Conservation (phyloP, 2,113 vertebrate genomes). For the Pelmatolapia mariae region DNA sequence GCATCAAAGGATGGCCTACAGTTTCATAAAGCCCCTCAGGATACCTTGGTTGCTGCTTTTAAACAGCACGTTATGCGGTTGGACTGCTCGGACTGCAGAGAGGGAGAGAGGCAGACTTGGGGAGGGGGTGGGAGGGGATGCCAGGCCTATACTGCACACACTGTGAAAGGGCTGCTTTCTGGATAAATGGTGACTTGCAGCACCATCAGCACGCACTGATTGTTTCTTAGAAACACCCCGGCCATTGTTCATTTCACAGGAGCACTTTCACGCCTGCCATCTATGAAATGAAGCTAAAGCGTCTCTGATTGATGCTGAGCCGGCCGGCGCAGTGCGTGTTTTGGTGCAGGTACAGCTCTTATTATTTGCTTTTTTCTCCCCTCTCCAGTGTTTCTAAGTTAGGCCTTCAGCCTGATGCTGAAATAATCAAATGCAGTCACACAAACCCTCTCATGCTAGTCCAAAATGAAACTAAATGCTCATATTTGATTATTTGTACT, state of each 20-base stretch:
- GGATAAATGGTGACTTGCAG: slow-evolving; percentile 61
- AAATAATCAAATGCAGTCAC: not conserved
- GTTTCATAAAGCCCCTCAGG: not conserved
- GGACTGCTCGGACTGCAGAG: slow-evolving; percentile 52
- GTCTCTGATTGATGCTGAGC: not conserved
- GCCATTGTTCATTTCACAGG: slow-evolving; percentile 12
- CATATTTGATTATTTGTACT: not conserved
- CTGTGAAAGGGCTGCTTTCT: not conserved
- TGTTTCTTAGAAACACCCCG: slow-evolving; percentile 29
- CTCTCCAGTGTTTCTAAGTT: not conserved
- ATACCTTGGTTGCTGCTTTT: slow-evolving; percentile 24
- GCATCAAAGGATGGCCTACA: not conserved
- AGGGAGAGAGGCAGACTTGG: slow-evolving; percentile 2
- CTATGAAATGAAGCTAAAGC: not conserved
- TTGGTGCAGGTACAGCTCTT: slow-evolving; percentile 21
- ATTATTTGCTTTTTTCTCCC: not conserved
- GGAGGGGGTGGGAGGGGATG: slow-evolving; percentile 1
- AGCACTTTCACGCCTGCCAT: not conserved
- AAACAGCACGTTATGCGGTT: slow-evolving; percentile 45
- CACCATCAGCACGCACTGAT: slow-evolving; percentile 8
- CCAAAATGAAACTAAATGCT: not conserved
- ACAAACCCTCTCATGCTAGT: not conserved
- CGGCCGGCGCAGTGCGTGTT: slow-evolving; percentile 16
- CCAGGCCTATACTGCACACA: slow-evolving; percentile 3
- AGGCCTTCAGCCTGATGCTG: not conserved